Evolutionary conservation across 2,113 vertebrate genomes (phyloP), one percentile per base, ranked within the genome.

Genomic region (Melozone crissalis): DNA sequence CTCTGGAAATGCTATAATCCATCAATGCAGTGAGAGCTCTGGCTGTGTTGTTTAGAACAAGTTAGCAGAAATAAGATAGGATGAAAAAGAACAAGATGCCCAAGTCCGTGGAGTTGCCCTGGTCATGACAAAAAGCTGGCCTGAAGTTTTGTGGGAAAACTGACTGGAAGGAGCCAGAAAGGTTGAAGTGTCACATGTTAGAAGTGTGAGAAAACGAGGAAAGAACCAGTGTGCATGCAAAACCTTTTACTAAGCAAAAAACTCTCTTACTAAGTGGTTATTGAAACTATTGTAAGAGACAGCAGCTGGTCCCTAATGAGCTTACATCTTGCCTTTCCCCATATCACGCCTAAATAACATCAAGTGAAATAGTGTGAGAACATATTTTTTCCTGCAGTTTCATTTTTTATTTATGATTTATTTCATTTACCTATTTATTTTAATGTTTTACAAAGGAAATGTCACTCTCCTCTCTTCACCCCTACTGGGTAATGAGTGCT

Each of bases 161-260:
- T 35, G 14, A 9, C 7, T 58, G 28, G 7, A 69, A 85, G 22
- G 7, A 79, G 7, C 13, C 39, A 75, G 39, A 58, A 57, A 24
- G 8, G 7, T 46, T 4, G 2, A 43, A 83, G 9, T 0, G 4
- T 11, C 14, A n/a, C 12, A 7, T 23, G 8, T 58, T 67, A 72
- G 19, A 62, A 52, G 52, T 2, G 1, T 33, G n/a, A 83, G 14
- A 52, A 74, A 90, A 71, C 7, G 3, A 4, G 3, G 10, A 35
- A 89, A 55, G 24, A 61, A 9, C 1, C 22, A 21, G 14, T 30
- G 11, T 61, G 4, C 0, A 3, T n/a, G 5, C 6, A 77, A 61
- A 77, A 44, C 3, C 4, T 83, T 65, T 62, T 61, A 8, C 11
- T 39, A 12, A 49, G 16, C 30, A 17, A 35, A 67, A 7, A 1